A percentile compares a stretch with the other conserved stretches of the same genome.
Evolutionary conservation across 1,140 invertebrate species (phyloP).

Genomic region (Planococcus citri): DNA sequence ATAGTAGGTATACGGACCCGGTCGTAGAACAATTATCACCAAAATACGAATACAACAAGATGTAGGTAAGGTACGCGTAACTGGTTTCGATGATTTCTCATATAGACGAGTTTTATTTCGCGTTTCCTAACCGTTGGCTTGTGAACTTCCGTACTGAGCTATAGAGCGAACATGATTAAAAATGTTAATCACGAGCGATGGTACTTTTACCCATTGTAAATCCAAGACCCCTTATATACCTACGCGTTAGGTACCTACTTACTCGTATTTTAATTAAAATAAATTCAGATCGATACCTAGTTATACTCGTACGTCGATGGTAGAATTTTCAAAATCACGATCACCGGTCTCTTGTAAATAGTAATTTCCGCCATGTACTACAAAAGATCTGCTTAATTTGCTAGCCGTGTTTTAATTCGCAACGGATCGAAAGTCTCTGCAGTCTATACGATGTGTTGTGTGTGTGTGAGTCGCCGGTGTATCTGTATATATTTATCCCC

Average conservation of each 20-base stretch:
- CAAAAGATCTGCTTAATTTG: background rate
- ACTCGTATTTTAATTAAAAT: background rate
- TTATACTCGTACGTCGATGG: too few species aligned
- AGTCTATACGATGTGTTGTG: too few species aligned
- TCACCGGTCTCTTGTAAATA: background rate
- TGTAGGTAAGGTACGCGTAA: too few species aligned
- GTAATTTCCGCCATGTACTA: background rate
- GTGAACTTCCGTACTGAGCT: background rate
- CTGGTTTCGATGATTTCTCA: background rate
- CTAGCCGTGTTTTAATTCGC: background rate
- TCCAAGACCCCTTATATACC: too few species aligned
- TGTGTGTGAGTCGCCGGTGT: too few species aligned
- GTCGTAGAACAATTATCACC: too few species aligned
- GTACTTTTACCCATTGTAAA: background rate
- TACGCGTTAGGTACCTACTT: too few species aligned
- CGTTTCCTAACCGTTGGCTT: background rate
- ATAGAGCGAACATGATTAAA: background rate
- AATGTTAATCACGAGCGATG: background rate
- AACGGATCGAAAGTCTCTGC: background rate
- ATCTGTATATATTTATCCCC: background rate
- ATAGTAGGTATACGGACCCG: too few species aligned
- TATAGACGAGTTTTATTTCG: background rate
- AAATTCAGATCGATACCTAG: background rate
- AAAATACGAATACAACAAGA: too few species aligned
- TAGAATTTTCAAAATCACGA: background rate